Conservation (phyloP, 2,113 vertebrate species). For the Anguilla rostrata region DNA sequence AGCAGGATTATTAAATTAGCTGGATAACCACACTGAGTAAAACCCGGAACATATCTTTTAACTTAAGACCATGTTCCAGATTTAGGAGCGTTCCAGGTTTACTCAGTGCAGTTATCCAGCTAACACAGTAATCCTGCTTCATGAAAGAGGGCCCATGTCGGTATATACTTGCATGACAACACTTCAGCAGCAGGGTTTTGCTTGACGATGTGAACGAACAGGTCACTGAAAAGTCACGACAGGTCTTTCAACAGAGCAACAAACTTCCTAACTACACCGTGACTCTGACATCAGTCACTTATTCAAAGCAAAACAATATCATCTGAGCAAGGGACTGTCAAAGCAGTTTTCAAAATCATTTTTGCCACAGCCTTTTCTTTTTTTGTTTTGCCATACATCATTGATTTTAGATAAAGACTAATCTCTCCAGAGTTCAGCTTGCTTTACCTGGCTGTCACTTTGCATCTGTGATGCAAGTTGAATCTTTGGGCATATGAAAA, state of each 20-base stretch:
- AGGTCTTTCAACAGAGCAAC: constrained; percentile 21
- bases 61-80: no score
- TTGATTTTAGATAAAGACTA: not conserved
- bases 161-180: not conserved
- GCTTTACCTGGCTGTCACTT: not conserved
- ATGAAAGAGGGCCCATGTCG: not conserved
- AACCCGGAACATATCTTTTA: no score
- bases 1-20: no score
- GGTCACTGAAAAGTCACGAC: constrained; percentile 39
- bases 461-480: not conserved
- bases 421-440: not conserved
- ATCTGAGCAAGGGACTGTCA: not conserved
- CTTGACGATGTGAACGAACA: constrained; percentile 42
- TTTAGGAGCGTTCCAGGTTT: no score
- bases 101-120: no score
- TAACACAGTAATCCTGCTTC: no score
- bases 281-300: not conserved
- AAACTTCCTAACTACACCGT: constrained; percentile 11
- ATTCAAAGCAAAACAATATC: not conserved
- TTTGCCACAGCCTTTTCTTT: not conserved
- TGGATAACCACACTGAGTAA: no score
- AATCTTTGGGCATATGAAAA: not conserved
- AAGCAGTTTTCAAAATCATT: not conserved
- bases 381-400: not conserved
- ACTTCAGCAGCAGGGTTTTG: not conserved